Evolutionary conservation across 2,888 invertebrate genomes (phyloP), one percentile per base, ranked within the genome.

Genomic region (Stenurella melanura): DNA sequence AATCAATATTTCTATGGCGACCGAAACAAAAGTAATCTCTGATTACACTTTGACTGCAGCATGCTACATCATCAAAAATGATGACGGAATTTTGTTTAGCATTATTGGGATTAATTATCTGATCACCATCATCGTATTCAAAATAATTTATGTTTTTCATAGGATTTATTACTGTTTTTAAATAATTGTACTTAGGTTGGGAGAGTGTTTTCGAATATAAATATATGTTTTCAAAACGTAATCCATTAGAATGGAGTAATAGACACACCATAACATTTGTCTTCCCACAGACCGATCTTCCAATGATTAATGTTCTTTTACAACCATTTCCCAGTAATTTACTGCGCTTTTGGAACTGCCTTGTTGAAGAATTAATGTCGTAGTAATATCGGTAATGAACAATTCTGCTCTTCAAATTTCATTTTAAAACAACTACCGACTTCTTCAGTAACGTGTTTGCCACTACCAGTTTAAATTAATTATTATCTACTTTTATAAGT

Each of bases 21-120:
- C 72, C 75, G 17, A 78, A 75, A 73, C 64, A 69, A 69, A 73
- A 78, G 66, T 61, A 75, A 54, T 38, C 63, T 64, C 69, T 57
- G n/a, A 75, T 75, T 19, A 75, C 50, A 42, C 73, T 75, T 64
- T 78, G 70, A 50, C 69, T 69, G 30, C 70, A 73, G 5, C 54
- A 73, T 12, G 60, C 63, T 11, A 75, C 50, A 68, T 56, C 56
- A 56, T 56, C 56, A 18, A 56, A 56, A 5, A 56, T 56, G n/a
- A 56, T 17, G 2, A 56, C 74, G 2, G 63, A 63, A 63, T 63
- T 63, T 26, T 19, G 9, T 17, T 63, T 63, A n/a, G 26, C 26
- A 17, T 34, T n/a, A 17, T 17, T 34, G 15, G 63, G 63, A 15
- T 11, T 10, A 63, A 63, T 34, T 21, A 63, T 34, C 5, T 63